Percentiles rank a stretch among this genome's conserved stretches.
Evolutionary conservation across 2,888 invertebrate genomes (phyloP).

Genomic region (Gryllus longicercus): DNA sequence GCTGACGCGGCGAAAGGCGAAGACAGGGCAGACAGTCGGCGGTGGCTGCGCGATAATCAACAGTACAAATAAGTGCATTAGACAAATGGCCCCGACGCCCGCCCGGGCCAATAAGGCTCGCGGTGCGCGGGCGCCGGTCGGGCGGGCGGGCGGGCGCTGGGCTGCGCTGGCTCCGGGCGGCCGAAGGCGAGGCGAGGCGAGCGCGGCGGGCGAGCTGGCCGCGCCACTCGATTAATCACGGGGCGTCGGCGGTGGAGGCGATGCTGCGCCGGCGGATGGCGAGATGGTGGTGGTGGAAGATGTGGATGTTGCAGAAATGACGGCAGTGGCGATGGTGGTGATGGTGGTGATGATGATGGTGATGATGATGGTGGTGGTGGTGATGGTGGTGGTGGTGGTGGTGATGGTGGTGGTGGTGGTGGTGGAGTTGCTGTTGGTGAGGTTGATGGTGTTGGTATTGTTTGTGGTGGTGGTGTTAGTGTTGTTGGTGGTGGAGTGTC

Average conservation of each 20-base stretch:
- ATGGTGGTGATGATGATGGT: not conserved
- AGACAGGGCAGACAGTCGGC: not conserved
- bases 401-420: not conserved
- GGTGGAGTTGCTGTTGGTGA: too few species aligned
- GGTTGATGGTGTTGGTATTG: too few species aligned
- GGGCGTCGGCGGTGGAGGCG: not conserved
- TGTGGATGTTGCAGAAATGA: not conserved
- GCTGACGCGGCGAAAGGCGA: not conserved
- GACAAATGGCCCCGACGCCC: not conserved
- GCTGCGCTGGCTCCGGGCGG: too few species aligned
- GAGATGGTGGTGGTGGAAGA: not conserved
- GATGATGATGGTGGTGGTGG: not conserved
- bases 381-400: not conserved
- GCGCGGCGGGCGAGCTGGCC: not conserved
- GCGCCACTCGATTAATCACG: constrained; percentile 5
- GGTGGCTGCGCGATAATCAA: not conserved
- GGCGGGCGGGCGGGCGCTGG: not conserved
- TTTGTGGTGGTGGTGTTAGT: too few species aligned
- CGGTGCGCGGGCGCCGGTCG: too few species aligned
- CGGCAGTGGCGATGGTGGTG: not conserved
- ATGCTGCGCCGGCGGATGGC: not conserved
- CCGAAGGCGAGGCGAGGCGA: too few species aligned
- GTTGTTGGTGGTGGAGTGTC: not conserved
- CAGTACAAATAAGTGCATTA: constrained; percentile 10
- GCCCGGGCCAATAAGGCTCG: constrained; percentile 3